Evolutionary conservation across 2,888 invertebrate genomes (phyloP), one percentile per base, ranked within the genome.

Genomic region (Habrosyne pyritoides): DNA sequence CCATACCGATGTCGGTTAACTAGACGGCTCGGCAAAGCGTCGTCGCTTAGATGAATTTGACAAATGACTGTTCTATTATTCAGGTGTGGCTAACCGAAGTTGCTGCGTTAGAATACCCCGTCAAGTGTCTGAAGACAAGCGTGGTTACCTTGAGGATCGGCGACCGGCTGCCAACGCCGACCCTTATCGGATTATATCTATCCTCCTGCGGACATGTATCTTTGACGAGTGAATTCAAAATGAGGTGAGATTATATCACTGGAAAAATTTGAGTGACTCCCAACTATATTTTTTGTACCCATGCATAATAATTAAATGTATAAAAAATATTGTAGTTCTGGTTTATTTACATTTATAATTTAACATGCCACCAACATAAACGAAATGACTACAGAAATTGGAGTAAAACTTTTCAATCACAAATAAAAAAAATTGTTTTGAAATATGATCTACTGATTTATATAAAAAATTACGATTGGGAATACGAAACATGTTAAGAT

Each of bases 41-140:
- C 8, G 14, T 6, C 33, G n/a, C 33, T 33, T 14, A 26, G 21
- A 10, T 46, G 6, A 50, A 21, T 53, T 56, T 53, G 50, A 53
- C 51, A 47, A 47, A 49, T 51, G 46, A 26, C 49, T 8, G 12
- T 42, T 36, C 10, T 14, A 26, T 14, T 52, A 21, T 56, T 83
- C 94, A 84, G 98, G 97, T 57, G 98, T 99, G 1, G 99, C 99
- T 47, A 98, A 98, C 87, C 95, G 99, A 59, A 96, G 96, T 52
- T 97, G 97, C 79, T 97, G 97, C 77, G 97, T 99, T 77, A 95
- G 99, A 62, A 99, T 99, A 75, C 99, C 99, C 0, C 94, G 98
- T 2, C 96, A 96, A 59, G 98, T 98, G 52, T 97, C 97, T 2
- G 98, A 98, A 74, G 97, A 98, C 30, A 97, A 97, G 77, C 96